Evolutionary conservation across 2,797 vertebrate genomes (phyloP).

Genomic region (Silurus aristotelis): DNA sequence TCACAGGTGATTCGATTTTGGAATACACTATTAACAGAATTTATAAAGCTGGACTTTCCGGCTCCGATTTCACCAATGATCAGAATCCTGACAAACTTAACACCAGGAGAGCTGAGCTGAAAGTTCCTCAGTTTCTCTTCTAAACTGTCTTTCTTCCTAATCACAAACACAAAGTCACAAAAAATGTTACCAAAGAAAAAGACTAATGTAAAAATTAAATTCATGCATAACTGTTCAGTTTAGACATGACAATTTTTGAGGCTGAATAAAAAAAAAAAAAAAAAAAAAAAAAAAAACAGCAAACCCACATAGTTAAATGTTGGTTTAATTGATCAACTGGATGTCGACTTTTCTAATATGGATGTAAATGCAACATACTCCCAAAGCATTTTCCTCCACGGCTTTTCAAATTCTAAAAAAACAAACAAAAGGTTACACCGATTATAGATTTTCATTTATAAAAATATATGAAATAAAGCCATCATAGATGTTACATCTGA

Average conservation of each 20-base stretch:
- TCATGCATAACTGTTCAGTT: neutral
- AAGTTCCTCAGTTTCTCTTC: neutral
- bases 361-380: too few species aligned
- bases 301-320: too few species aligned
- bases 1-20: neutral
- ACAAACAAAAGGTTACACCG: too few species aligned
- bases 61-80: neutral
- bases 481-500: too few species aligned
- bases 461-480: too few species aligned
- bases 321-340: neutral
- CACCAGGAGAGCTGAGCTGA: neutral
- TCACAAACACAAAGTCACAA: neutral
- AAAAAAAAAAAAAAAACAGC: too few species aligned
- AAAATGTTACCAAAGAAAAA: neutral
- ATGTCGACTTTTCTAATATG: neutral
- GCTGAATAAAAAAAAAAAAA: neutral
- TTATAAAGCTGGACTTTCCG: slow-evolving; percentile 29
- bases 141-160: neutral
- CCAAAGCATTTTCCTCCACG: too few species aligned
- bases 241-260: neutral
- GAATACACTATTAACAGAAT: neutral
- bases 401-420: too few species aligned
- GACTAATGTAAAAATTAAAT: neutral
- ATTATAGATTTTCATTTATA: too few species aligned
- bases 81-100: neutral